phyloP scores from a whole-genome alignment of 2,888 invertebrate species.

The Amblyjoppa fuscipennis region DNA sequence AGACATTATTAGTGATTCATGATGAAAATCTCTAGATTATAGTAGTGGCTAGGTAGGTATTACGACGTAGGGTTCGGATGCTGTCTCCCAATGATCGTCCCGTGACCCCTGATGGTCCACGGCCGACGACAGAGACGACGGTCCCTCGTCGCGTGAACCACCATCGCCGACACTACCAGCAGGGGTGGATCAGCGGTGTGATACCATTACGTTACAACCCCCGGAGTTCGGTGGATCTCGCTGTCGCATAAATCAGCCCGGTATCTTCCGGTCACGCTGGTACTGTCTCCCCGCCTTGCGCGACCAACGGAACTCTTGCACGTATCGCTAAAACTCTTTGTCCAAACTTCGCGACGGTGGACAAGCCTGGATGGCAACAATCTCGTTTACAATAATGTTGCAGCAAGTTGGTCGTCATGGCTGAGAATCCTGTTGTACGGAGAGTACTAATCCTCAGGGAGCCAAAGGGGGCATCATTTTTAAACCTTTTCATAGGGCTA shows the following conservation, averaged over 20 bases:
- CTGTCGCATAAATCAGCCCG: slow-evolving; percentile 62
- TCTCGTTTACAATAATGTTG: slow-evolving; percentile 23
- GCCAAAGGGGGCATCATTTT: too few species aligned
- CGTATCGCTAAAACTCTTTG: slow-evolving; percentile 39
- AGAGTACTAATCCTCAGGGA: too few species aligned
- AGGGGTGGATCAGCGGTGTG: slow-evolving; percentile 58
- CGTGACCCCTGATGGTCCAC: slow-evolving; percentile 43
- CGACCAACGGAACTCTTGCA: slow-evolving; percentile 18
- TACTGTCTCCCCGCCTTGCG: slow-evolving; percentile 31
- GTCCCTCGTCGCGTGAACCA: slow-evolving; percentile 40
- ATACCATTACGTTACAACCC: slow-evolving; percentile 54
- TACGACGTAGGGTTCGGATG: slow-evolving; percentile 27
- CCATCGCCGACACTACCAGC: slow-evolving; percentile 30
- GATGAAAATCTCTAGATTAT: slow-evolving; percentile 49
- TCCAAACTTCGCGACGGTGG: slow-evolving; percentile 22
- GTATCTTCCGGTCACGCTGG: slow-evolving; percentile 48
- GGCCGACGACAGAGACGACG: slow-evolving; percentile 14
- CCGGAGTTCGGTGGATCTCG: slow-evolving; percentile 60
- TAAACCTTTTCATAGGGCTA: too few species aligned
- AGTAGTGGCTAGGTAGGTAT: slow-evolving; percentile 29
- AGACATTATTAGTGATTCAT: slow-evolving; percentile 54
- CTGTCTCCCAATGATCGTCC: slow-evolving; percentile 39
- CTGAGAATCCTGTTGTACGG: background rate
- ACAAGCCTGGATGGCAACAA: background rate
- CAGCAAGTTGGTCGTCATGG: background rate